These are phyloP conservation scores for Hydra vulgaris DNA, from an alignment of 30 jellyfish, hydroid and myxozoan species.

Conservation along the genomic window DNA sequence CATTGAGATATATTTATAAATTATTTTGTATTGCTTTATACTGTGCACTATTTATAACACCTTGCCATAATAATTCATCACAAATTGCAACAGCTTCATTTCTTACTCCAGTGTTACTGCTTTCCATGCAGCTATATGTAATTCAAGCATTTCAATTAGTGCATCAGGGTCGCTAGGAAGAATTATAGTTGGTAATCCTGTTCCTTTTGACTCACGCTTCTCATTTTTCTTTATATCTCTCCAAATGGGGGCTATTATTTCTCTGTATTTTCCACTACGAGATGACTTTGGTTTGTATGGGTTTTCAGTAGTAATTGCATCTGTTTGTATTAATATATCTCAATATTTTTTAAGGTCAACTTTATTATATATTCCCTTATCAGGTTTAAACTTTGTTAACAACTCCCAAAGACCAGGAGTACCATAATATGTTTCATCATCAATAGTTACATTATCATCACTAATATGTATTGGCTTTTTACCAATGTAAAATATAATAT, in stretches of 20 bases:
- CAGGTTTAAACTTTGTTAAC: too few relatives aligned
- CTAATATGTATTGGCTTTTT: too few relatives aligned
- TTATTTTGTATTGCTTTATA: too few relatives aligned
- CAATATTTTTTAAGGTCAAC: not conserved
- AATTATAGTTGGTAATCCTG: not conserved
- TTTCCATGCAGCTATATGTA: not conserved
- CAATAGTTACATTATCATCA: too few relatives aligned
- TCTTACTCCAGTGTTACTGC: not conserved
- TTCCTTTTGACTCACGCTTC: too few relatives aligned
- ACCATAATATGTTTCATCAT: too few relatives aligned
- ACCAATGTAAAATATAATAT: too few relatives aligned
- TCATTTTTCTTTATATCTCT: too few relatives aligned
- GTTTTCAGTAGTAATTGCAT: not conserved
- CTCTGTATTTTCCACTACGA: not conserved
- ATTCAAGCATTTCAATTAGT: not conserved
- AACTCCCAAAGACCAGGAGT: too few relatives aligned
- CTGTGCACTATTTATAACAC: too few relatives aligned
- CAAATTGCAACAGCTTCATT: not conserved
- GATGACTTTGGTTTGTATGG: not conserved
- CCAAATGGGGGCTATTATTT: not conserved
- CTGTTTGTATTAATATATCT: not conserved
- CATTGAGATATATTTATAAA: too few relatives aligned
- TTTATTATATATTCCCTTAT: too few relatives aligned
- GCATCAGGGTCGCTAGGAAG: not conserved
- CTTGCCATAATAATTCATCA: not conserved